Conservation (phyloP, 1,140 invertebrate genomes). For the Eumeta japonica region DNA sequence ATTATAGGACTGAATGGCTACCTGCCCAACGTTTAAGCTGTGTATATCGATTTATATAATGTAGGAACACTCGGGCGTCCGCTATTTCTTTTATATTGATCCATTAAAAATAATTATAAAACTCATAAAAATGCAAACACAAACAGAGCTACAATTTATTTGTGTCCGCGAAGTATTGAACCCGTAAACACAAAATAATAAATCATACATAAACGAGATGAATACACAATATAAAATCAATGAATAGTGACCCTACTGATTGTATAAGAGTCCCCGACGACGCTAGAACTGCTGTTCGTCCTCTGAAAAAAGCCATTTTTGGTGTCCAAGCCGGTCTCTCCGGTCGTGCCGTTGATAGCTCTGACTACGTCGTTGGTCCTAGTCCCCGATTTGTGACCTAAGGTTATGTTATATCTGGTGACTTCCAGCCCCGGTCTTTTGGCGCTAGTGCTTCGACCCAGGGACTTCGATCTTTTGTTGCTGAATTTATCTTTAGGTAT, state of each 20-base stretch:
- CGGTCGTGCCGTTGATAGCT: conserved; percentile 27
- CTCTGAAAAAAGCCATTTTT: conserved; percentile 33
- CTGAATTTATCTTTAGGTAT: conserved; percentile 35
- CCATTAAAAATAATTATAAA: too few species aligned
- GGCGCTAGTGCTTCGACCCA: conserved; percentile 35
- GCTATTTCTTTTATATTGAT: too few species aligned
- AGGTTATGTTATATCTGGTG: conserved; percentile 30
- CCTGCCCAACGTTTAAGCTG: too few species aligned
- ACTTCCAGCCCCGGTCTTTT: conserved; percentile 28
- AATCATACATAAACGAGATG: too few species aligned
- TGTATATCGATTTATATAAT: too few species aligned
- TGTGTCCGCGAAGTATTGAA: too few species aligned
- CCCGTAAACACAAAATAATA: too few species aligned
- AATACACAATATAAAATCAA: too few species aligned
- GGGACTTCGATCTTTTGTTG: conserved; percentile 39
- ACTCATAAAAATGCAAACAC: too few species aligned
- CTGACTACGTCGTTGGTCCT: conserved; percentile 43
- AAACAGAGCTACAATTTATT: too few species aligned
- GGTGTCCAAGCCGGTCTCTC: conserved; percentile 30
- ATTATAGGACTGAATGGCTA: too few species aligned
- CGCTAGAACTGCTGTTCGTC: conserved; percentile 18
- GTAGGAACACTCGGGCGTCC: too few species aligned
- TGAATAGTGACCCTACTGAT: conserved; percentile 34
- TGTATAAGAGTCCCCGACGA: conserved; percentile 39
- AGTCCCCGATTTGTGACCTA: conserved; percentile 26